Evolutionary conservation across 1,140 invertebrate species (phyloP).

Genomic region (Mycetomoellerius zeteki): DNA sequence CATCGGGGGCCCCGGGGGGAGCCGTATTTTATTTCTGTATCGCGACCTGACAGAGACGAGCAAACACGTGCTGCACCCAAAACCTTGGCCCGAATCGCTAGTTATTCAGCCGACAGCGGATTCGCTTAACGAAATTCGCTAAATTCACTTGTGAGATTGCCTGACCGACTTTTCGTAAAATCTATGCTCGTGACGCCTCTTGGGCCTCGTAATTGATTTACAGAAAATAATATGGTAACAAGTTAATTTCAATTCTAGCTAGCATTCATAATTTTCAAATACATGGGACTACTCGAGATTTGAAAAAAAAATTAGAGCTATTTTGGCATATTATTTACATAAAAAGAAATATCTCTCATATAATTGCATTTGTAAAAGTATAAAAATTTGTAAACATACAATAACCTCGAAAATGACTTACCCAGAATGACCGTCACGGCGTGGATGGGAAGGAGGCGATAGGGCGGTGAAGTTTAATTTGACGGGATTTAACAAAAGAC

Average conservation of each 20-base stretch:
- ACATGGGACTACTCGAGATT: background rate
- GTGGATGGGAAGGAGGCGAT: background rate
- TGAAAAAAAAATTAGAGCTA: background rate
- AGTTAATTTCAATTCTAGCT: constrained; percentile 6
- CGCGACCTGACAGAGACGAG: constrained; percentile 40
- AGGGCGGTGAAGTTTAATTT: background rate
- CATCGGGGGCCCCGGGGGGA: background rate
- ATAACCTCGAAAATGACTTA: background rate
- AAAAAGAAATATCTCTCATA: background rate
- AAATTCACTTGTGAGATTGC: constrained; percentile 20
- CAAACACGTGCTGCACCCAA: constrained; percentile 72
- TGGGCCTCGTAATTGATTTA: background rate
- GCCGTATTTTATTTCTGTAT: constrained; percentile 77
- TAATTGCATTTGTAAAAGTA: constrained; percentile 10
- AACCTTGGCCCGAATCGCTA: constrained; percentile 80
- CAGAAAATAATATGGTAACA: constrained; percentile 1
- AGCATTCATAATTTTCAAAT: background rate
- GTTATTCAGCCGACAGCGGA: constrained; percentile 64
- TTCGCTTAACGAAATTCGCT: constrained; percentile 43
- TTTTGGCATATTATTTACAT: background rate
- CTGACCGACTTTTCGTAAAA: constrained; percentile 45
- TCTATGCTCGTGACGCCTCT: background rate
- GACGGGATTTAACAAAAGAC: constrained; percentile 78
- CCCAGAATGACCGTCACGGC: background rate
- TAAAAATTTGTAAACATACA: background rate